These are phyloP conservation scores for Sinocyclocheilus anophthalmus DNA, from an alignment of 2,113 vertebrate species.

Conservation along the genomic window DNA sequence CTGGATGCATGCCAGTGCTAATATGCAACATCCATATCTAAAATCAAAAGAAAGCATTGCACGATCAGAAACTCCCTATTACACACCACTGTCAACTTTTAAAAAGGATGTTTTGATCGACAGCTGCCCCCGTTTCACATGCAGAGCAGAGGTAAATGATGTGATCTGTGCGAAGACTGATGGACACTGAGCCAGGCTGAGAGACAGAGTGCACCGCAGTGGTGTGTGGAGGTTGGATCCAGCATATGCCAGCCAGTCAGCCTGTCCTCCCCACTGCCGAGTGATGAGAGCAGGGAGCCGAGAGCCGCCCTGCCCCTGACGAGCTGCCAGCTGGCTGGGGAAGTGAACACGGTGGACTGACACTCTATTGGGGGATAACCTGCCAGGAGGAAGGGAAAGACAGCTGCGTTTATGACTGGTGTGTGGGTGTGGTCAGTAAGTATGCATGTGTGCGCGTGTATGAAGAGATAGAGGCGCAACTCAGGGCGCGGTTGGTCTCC, in stretches of 20 bases:
- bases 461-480: neutral
- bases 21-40: neutral
- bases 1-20: neutral
- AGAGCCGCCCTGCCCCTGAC: slow-evolving; percentile 23
- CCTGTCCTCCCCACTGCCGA: slow-evolving; percentile 36
- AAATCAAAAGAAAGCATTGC: neutral
- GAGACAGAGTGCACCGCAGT: slow-evolving; percentile 36
- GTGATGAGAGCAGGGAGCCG: slow-evolving; percentile 40
- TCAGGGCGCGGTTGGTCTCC: slow-evolving; percentile 38
- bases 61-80: slow-evolving; percentile 1
- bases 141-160: slow-evolving; percentile 14
- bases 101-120: slow-evolving; percentile 7
- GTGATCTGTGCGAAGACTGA: slow-evolving; percentile 18
- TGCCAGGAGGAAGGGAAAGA: slow-evolving; percentile 47
- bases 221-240: slow-evolving; percentile 50
- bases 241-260: slow-evolving; percentile 58
- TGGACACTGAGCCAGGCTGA: slow-evolving; percentile 30
- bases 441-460: slow-evolving; percentile 35
- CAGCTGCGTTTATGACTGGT: slow-evolving; percentile 49
- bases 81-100: neutral
- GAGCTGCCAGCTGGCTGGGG: slow-evolving; percentile 55
- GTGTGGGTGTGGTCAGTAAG: slow-evolving; percentile 43
- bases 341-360: slow-evolving; percentile 50
- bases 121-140: slow-evolving; percentile 22
- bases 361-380: slow-evolving; percentile 46